Percentiles rank a stretch among this genome's conserved stretches.
Conservation (phyloP, 2,113 vertebrate species). For the Galbula dea region DNA sequence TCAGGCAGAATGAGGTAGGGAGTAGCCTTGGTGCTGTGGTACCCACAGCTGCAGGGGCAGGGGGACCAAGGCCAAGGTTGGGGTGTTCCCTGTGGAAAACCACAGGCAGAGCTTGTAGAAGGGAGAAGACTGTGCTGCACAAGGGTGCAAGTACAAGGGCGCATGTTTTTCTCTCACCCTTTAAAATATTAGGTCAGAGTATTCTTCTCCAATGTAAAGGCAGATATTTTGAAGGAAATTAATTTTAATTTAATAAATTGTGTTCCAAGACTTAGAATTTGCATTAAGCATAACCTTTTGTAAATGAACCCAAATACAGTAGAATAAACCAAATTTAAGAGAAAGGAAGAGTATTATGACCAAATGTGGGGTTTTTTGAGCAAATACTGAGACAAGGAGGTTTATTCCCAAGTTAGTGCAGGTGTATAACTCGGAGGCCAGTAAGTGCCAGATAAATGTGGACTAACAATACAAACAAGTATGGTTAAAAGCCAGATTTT, state of each 20-base stretch:
- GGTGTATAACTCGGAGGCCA: neutral
- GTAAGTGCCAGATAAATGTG: neutral
- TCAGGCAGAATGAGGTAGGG: fast-evolving
- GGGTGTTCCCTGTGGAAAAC: fast-evolving
- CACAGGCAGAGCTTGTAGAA: fast-evolving
- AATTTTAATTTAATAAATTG: constrained; percentile 62
- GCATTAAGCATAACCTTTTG: constrained; percentile 36
- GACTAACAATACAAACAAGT: neutral
- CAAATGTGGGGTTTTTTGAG: neutral
- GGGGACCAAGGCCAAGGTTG: fast-evolving
- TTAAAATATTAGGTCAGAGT: constrained; percentile 61
- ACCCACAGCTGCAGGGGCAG: too few species aligned
- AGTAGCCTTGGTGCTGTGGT: fast-evolving
- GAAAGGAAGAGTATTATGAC: neutral
- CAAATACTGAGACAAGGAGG: neutral
- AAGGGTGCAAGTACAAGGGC: neutral
- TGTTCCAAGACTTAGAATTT: constrained; percentile 52
- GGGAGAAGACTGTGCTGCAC: fast-evolving
- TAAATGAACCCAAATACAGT: constrained; percentile 25
- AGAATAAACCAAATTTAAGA: neutral
- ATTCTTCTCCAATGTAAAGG: constrained; percentile 47
- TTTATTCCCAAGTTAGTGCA: neutral
- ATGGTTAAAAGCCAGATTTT: neutral
- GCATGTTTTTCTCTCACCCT: neutral
- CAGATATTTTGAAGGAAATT: constrained; percentile 54